Conservation (phyloP, 2,113 vertebrate genomes). For the Shinisaurus crocodilurus region DNA sequence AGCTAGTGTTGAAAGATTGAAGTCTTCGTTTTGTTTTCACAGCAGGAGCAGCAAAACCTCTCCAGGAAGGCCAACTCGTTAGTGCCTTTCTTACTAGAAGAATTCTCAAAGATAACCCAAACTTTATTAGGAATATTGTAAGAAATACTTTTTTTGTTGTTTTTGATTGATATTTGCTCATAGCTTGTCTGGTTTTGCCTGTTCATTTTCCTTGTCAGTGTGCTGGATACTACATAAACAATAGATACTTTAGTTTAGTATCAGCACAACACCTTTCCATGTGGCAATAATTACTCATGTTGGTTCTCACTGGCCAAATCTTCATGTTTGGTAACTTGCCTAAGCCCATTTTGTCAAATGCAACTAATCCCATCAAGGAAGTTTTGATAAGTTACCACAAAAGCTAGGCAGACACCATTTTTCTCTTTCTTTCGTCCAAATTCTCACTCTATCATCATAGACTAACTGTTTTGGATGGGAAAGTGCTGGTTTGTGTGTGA, state of each 20-base stretch:
- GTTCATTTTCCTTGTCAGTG: background rate
- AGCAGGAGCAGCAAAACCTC: background rate
- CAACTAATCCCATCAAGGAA: background rate
- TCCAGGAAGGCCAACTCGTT: background rate
- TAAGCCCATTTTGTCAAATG: background rate
- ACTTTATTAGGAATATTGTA: background rate
- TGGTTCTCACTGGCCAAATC: background rate
- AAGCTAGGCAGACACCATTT: background rate
- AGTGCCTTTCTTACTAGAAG: background rate
- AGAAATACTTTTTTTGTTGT: background rate
- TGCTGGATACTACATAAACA: background rate
- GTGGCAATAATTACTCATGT: background rate
- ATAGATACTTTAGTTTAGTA: background rate
- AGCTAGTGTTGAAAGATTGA: conserved; percentile 2
- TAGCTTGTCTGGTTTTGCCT: background rate
- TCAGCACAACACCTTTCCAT: background rate
- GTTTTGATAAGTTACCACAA: background rate
- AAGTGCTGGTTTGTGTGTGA: background rate
- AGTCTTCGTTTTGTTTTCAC: background rate
- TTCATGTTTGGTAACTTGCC: background rate
- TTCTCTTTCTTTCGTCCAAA: background rate
- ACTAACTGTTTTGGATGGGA: background rate
- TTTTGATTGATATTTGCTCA: background rate
- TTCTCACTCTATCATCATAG: background rate
- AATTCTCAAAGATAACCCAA: background rate